A percentile compares a stretch with the other conserved stretches of the same genome.
phyloP scores from a whole-genome alignment of 2,797 vertebrate species.

The Mastacembelus armatus region DNA sequence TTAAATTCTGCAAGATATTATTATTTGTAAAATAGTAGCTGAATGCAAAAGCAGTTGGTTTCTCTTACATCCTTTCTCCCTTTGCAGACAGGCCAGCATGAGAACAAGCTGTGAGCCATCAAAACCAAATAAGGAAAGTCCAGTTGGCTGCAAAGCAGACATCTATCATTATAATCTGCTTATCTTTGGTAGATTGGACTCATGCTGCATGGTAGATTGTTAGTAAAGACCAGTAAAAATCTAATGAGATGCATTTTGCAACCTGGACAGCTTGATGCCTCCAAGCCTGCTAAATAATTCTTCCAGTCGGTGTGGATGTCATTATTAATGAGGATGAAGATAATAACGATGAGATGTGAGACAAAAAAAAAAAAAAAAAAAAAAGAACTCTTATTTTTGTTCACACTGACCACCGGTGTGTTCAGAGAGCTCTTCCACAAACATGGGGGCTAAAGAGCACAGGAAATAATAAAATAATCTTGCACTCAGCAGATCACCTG shows the following conservation, averaged over 20 bases:
- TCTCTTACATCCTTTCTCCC: neutral
- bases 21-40: too few relatives aligned
- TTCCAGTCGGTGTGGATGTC: neutral
- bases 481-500: neutral
- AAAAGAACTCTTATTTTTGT: too few relatives aligned
- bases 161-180: constrained; percentile 5
- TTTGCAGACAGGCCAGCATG: neutral
- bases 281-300: neutral
- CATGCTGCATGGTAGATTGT: neutral
- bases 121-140: constrained; percentile 22
- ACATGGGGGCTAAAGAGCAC: neutral
- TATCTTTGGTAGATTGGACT: neutral
- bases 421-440: neutral
- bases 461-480: neutral
- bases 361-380: neutral
- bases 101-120: constrained; percentile 24
- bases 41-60: too few relatives aligned
- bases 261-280: neutral
- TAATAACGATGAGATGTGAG: neutral
- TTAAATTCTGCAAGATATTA: neutral
- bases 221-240: neutral
- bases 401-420: neutral
- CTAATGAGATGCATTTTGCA: neutral
- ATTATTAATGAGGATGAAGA: neutral
- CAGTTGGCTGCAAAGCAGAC: constrained; percentile 10